A percentile compares a stretch with the other conserved stretches of the same genome.
Conservation (phyloP, 1,140 invertebrate genomes). For the Hyphantria cunea region DNA sequence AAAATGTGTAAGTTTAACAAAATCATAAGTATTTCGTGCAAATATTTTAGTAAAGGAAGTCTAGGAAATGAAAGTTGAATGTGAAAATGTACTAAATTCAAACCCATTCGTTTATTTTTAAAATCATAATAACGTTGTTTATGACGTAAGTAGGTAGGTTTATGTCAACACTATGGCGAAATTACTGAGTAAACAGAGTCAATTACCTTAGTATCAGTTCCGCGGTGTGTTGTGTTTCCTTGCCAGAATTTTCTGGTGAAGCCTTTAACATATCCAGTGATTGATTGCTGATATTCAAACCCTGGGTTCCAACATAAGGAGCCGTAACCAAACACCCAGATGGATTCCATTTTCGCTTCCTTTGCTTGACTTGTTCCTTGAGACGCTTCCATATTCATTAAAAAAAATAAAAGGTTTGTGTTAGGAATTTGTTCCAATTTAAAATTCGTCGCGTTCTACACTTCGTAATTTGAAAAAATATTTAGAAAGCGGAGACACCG, state of each 20-base stretch:
- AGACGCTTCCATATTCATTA: slow-evolving; percentile 40
- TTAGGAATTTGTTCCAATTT: slow-evolving; percentile 2
- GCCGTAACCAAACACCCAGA: slow-evolving; percentile 94
- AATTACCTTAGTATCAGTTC: slow-evolving; percentile 88
- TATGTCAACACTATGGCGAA: neutral
- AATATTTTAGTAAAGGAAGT: too few relatives aligned
- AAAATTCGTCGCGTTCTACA: slow-evolving; percentile 9
- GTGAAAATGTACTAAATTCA: too few relatives aligned
- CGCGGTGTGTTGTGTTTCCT: slow-evolving; percentile 91
- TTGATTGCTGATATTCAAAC: slow-evolving; percentile 88
- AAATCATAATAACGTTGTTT: too few relatives aligned
- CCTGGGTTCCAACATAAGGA: slow-evolving; percentile 94
- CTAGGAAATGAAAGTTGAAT: too few relatives aligned
- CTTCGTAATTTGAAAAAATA: slow-evolving; percentile 34
- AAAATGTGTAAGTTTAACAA: too few relatives aligned
- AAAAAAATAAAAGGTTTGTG: neutral
- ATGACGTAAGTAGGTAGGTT: slow-evolving; percentile 19
- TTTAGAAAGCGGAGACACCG: slow-evolving; percentile 54
- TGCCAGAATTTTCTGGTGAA: slow-evolving; percentile 93
- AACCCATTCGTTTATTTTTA: too few relatives aligned
- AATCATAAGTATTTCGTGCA: too few relatives aligned
- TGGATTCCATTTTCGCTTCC: slow-evolving; percentile 54
- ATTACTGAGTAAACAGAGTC: neutral
- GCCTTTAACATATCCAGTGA: slow-evolving; percentile 88
- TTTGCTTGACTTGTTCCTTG: slow-evolving; percentile 29